phyloP scores from a whole-genome alignment of 30 jellyfish, hydroid and myxozoan species.

The Rhopilema esculentum region DNA sequence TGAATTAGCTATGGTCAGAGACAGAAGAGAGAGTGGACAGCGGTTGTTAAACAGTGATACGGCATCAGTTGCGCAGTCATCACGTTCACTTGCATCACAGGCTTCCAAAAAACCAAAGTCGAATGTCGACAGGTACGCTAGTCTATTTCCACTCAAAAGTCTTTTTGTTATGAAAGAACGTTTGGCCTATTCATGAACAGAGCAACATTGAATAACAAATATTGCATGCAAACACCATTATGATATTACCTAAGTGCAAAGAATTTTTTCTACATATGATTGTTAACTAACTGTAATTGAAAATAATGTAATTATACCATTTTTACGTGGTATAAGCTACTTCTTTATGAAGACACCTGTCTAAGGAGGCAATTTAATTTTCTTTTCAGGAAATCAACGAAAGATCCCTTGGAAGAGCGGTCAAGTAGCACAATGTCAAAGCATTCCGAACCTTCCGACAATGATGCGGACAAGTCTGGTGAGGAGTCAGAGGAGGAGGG shows the following conservation, averaged over 20 bases:
- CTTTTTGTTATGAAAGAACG: background rate
- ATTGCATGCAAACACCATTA: no score
- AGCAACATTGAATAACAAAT: no score
- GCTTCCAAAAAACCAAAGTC: constrained; percentile 46
- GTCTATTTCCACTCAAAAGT: no score
- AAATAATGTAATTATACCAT: no score
- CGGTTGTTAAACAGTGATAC: constrained; percentile 51
- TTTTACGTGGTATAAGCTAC: no score
- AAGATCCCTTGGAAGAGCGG: constrained; percentile 42
- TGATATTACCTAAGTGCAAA: no score
- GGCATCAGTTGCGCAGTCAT: constrained; percentile 17
- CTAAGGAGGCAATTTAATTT: no score
- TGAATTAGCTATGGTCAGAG: constrained; percentile 86
- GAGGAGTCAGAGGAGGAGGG: constrained; percentile 81
- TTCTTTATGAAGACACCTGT: no score
- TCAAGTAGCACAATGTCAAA: constrained; percentile 79
- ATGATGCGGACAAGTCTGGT: constrained; percentile 88
- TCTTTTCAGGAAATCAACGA: constrained; percentile 29
- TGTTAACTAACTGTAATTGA: no score
- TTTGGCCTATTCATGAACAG: background rate
- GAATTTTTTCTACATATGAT: no score
- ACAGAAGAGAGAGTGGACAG: constrained; percentile 74
- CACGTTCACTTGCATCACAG: constrained; percentile 46
- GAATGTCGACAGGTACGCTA: constrained; percentile 43
- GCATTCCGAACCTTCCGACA: constrained; percentile 81